Conservation (phyloP, 2,797 vertebrate genomes). For the Propithecus perrieri region DNA sequence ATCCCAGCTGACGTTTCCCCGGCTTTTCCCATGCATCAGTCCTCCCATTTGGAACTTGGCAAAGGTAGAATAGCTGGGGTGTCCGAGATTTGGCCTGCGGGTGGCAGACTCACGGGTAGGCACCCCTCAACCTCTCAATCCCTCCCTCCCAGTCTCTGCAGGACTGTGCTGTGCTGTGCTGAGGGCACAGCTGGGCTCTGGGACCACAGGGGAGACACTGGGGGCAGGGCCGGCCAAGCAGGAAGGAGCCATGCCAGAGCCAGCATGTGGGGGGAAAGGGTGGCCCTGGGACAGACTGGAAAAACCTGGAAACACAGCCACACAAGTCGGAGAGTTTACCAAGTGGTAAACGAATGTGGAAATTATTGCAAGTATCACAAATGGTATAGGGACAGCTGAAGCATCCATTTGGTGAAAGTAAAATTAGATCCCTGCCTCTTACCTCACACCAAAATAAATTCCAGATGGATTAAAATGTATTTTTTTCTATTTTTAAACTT, state of each 20-base stretch:
- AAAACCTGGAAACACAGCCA: not conserved
- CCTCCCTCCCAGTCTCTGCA: not conserved
- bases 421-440: constrained; percentile 61
- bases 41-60: not conserved
- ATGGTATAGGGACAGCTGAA: not conserved
- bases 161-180: not conserved
- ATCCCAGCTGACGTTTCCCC: not conserved
- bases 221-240: not conserved
- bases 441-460: constrained; percentile 53
- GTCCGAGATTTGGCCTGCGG: not conserved
- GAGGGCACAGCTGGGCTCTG: not conserved
- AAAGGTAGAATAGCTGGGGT: not conserved
- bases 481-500: constrained; percentile 27
- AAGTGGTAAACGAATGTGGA: not conserved
- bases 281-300: not conserved
- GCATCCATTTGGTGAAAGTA: not conserved
- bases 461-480: constrained; percentile 50
- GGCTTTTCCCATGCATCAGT: not conserved
- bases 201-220: not conserved
- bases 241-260: not conserved
- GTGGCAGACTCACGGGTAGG: not conserved
- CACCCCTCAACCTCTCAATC: not conserved
- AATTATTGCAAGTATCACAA: not conserved
- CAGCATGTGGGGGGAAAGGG: not conserved
- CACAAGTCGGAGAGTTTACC: not conserved